phyloP scores from a whole-genome alignment of 1,140 invertebrate genomes.

The Oscheius sp. region DNA sequence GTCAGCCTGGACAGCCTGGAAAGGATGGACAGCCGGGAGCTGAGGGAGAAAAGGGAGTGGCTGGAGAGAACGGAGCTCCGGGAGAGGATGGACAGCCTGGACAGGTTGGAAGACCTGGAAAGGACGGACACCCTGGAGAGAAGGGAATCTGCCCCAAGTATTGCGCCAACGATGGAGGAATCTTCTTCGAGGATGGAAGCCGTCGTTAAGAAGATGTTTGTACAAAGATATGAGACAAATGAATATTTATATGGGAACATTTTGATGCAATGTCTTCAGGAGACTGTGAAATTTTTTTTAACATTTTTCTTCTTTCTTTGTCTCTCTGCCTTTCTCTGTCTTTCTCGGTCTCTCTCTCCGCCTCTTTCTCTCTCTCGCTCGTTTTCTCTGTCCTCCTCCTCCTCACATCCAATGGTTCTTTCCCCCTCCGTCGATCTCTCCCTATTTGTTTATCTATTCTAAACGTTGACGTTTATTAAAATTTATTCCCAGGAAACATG shows the following conservation, averaged over 20 bases:
- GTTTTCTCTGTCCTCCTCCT: too few relatives aligned
- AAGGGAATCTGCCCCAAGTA: conserved; percentile 45
- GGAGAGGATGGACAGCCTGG: conserved; percentile 27
- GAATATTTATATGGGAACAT: neutral
- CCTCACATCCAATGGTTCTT: too few relatives aligned
- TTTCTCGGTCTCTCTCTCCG: too few relatives aligned
- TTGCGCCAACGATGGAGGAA: conserved; percentile 43
- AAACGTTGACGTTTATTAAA: too few relatives aligned
- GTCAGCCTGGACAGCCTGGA: conserved; percentile 24
- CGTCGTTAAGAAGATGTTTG: conserved; percentile 39
- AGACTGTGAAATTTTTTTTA: too few relatives aligned
- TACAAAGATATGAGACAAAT: conserved; percentile 1
- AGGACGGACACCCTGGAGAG: conserved; percentile 22
- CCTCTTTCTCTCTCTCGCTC: too few relatives aligned
- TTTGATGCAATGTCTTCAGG: too few relatives aligned
- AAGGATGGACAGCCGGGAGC: conserved; percentile 28
- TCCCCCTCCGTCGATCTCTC: too few relatives aligned
- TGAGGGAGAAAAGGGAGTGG: conserved; percentile 22
- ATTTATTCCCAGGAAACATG: too few relatives aligned
- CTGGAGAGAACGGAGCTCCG: conserved; percentile 7
- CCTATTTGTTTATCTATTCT: too few relatives aligned
- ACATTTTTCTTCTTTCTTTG: too few relatives aligned
- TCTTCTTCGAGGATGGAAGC: conserved; percentile 47
- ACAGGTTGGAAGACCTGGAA: conserved; percentile 13
- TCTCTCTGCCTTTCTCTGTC: too few relatives aligned